phyloP scores from a whole-genome alignment of 2,113 vertebrate species.

The Scomber scombrus region DNA sequence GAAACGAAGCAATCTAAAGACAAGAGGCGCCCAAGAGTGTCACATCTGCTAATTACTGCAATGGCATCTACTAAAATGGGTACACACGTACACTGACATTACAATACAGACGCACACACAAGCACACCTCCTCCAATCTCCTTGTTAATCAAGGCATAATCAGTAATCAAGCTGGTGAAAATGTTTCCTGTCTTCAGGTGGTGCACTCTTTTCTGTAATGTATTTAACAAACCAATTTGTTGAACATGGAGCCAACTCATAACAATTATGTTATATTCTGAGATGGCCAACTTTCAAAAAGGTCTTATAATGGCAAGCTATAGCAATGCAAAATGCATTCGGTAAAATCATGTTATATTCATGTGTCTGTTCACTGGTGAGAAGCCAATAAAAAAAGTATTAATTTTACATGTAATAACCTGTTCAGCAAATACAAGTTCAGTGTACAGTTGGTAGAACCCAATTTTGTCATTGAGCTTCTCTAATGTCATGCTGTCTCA shows the following conservation, averaged over 20 bases:
- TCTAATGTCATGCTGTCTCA: slow-evolving; percentile 28
- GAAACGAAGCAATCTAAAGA: slow-evolving; percentile 55
- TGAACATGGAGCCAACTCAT: slow-evolving; percentile 37
- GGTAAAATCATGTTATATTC: neutral
- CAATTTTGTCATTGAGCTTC: neutral
- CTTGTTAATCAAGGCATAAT: slow-evolving; percentile 73
- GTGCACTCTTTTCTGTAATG: slow-evolving; percentile 42
- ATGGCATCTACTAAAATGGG: slow-evolving; percentile 52
- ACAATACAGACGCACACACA: slow-evolving; percentile 33
- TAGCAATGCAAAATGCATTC: neutral
- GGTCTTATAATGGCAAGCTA: neutral
- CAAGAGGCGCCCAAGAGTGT: slow-evolving; percentile 71
- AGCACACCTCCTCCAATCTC: slow-evolving; percentile 40
- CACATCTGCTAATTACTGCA: slow-evolving; percentile 82
- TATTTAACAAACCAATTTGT: slow-evolving; percentile 57
- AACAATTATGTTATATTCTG: slow-evolving; percentile 1
- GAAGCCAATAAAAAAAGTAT: neutral
- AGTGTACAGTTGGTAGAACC: neutral
- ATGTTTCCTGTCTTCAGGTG: slow-evolving; percentile 62
- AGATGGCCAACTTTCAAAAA: slow-evolving; percentile 18
- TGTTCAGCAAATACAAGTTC: neutral
- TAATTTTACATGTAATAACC: neutral
- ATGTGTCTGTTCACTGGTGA: neutral
- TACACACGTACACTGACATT: slow-evolving; percentile 37
- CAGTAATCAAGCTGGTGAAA: slow-evolving; percentile 73